phyloP scores from a whole-genome alignment of 2,888 invertebrate species.

The Athripsodes cinereus region DNA sequence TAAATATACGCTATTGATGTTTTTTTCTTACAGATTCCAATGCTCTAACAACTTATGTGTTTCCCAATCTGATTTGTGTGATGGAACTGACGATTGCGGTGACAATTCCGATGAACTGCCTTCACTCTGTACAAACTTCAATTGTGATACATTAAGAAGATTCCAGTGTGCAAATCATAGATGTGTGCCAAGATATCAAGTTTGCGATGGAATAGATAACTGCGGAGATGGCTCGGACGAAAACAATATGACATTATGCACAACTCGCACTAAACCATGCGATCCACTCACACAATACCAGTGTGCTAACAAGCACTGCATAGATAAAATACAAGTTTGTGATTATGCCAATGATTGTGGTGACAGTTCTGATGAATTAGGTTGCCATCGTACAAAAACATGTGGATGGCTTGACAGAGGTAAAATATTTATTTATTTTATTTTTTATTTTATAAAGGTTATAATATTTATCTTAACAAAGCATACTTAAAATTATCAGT shows the following conservation, averaged over 20 bases:
- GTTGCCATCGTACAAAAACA: slow-evolving; percentile 69
- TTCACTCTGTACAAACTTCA: slow-evolving; percentile 74
- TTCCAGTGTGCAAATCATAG: slow-evolving; percentile 89
- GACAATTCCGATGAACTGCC: slow-evolving; percentile 85
- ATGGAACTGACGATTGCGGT: slow-evolving; percentile 89
- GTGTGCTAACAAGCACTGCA: slow-evolving; percentile 83
- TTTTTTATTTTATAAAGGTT: background rate
- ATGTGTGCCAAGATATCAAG: slow-evolving; percentile 78
- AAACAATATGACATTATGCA: slow-evolving; percentile 87
- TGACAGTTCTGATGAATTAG: slow-evolving; percentile 83
- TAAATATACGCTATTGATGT: background rate
- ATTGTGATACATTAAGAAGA: slow-evolving; percentile 74
- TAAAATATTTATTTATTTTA: slow-evolving; percentile 25
- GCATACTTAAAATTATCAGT: no score
- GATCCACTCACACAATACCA: slow-evolving; percentile 75
- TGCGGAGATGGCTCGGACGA: slow-evolving; percentile 95
- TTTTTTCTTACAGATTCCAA: slow-evolving; percentile 63
- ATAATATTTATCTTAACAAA: no score
- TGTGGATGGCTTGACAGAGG: slow-evolving; percentile 47
- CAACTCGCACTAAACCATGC: slow-evolving; percentile 68
- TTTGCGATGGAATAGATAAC: slow-evolving; percentile 89
- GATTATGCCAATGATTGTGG: slow-evolving; percentile 89
- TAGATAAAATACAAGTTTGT: slow-evolving; percentile 72
- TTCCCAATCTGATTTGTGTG: slow-evolving; percentile 82
- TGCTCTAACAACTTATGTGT: slow-evolving; percentile 91